Percentiles rank a stretch among this genome's conserved stretches.
Conservation (phyloP, 2,888 invertebrate species). For the Imbricaverruca yamaguchii region DNA sequence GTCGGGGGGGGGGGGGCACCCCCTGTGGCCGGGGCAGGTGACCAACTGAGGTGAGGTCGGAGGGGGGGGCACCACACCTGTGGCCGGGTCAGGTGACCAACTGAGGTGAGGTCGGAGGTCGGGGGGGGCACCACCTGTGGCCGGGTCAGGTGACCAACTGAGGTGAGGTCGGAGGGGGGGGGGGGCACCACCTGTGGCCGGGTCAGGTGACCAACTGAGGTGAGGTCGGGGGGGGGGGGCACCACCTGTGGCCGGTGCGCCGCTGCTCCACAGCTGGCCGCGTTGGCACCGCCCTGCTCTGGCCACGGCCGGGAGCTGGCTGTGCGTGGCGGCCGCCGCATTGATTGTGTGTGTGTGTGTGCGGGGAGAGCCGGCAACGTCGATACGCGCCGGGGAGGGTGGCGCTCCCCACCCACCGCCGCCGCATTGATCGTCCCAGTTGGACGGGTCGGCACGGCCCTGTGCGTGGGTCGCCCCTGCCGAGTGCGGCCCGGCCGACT, state of each 20-base stretch:
- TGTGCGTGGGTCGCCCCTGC: conserved; percentile 16
- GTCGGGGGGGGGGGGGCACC: too few relatives aligned
- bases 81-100: too few relatives aligned
- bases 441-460: not conserved
- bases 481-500: not conserved
- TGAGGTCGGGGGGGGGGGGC: too few relatives aligned
- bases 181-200: not conserved
- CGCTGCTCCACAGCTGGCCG: not conserved
- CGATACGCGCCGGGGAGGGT: not conserved
- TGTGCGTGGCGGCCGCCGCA: not conserved
- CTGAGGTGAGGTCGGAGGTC: too few relatives aligned
- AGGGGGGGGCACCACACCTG: too few relatives aligned
- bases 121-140: too few relatives aligned
- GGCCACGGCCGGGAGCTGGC: not conserved
- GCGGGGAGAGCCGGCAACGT: not conserved
- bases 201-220: too few relatives aligned
- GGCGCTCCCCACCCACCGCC: not conserved
- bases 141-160: too few relatives aligned
- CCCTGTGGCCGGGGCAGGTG: too few relatives aligned
- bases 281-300: not conserved
- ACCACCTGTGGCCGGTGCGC: not conserved
- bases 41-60: too few relatives aligned
- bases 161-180: conserved; percentile 23
- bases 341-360: not conserved
- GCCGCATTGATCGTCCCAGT: conserved; percentile 6